phyloP scores from a whole-genome alignment of 2,797 vertebrate genomes.

The Sebastiscus albofasciatus region DNA sequence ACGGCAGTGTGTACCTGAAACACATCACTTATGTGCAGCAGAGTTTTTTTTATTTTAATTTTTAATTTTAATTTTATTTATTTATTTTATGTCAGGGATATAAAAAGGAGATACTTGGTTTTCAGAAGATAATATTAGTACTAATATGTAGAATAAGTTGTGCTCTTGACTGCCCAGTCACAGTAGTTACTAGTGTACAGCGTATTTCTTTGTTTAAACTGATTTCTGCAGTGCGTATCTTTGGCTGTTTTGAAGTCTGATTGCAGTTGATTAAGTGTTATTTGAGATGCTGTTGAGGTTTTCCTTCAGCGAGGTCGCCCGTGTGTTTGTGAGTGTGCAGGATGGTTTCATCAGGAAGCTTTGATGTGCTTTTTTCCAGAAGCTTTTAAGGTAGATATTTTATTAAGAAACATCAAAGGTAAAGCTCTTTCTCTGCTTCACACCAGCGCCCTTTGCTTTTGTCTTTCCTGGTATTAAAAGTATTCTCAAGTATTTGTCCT shows the following conservation, averaged over 20 bases:
- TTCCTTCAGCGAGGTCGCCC: not conserved
- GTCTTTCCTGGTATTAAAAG: conserved; percentile 1
- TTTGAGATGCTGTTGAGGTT: conserved; percentile 9
- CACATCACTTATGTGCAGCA: not conserved
- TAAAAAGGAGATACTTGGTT: not conserved
- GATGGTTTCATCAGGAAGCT: conserved; percentile 40
- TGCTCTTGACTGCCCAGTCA: not conserved
- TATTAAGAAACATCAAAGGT: conserved; percentile 49
- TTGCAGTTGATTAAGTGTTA: conserved; percentile 18
- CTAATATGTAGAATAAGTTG: too few relatives aligned
- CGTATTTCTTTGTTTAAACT: not conserved
- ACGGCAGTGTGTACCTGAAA: not conserved
- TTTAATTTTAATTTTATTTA: not conserved
- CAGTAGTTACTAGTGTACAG: not conserved
- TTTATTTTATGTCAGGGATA: not conserved
- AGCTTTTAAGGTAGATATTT: conserved; percentile 48
- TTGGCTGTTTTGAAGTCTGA: not conserved
- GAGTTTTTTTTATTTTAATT: not conserved
- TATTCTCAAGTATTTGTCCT: not conserved
- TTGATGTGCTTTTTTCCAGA: conserved; percentile 38
- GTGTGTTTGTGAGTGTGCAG: not conserved
- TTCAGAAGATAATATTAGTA: not conserved
- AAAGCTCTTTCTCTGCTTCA: not conserved
- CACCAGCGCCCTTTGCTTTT: not conserved
- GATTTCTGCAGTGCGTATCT: not conserved